A percentile compares a stretch with the other conserved stretches of the same genome.
These are phyloP conservation scores for Drosophila kanekoi DNA, from an alignment of 2,888 invertebrate genomes.

Conservation along the genomic window DNA sequence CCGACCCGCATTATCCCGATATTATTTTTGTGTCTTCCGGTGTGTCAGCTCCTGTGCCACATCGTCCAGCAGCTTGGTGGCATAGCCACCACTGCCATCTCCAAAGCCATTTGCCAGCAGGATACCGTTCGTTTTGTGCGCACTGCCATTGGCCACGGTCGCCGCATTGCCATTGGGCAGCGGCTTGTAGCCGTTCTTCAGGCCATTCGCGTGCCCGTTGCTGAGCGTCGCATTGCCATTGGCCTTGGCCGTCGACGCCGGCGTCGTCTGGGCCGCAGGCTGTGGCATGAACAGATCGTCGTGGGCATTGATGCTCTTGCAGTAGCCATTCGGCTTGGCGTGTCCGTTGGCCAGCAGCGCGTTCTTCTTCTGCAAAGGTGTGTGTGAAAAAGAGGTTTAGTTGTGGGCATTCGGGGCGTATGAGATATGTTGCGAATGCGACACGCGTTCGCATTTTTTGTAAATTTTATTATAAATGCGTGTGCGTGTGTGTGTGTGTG, in stretches of 20 bases:
- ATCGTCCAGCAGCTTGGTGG: conserved; percentile 71
- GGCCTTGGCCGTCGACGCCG: conserved; percentile 40
- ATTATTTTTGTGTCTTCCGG: conserved; percentile 85
- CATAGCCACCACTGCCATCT: conserved; percentile 64
- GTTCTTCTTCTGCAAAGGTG: conserved; percentile 62
- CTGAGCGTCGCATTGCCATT: conserved; percentile 53
- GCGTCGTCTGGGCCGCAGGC: conserved; percentile 43
- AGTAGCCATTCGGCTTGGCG: conserved; percentile 70
- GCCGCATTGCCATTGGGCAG: conserved; percentile 67
- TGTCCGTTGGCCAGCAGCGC: conserved; percentile 64
- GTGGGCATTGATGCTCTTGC: conserved; percentile 76
- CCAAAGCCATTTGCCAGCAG: conserved; percentile 77
- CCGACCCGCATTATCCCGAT: conserved; percentile 74
- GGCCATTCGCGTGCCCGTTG: conserved; percentile 78
- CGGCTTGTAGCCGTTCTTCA: conserved; percentile 74
- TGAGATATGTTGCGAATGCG: conserved; percentile 35
- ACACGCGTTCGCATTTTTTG: conserved; percentile 16
- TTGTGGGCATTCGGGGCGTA: conserved; percentile 19
- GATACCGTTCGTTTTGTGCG: conserved; percentile 73
- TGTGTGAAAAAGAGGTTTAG: neutral
- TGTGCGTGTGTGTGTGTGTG: conserved; percentile 1
- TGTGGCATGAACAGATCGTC: conserved; percentile 71
- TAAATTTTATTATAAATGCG: neutral
- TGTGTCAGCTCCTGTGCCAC: conserved; percentile 83
- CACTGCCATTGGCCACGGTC: conserved; percentile 65